A percentile compares a stretch with the other conserved stretches of the same genome.
Conservation (phyloP, 2,113 vertebrate genomes). For the Eulemur macaco region DNA sequence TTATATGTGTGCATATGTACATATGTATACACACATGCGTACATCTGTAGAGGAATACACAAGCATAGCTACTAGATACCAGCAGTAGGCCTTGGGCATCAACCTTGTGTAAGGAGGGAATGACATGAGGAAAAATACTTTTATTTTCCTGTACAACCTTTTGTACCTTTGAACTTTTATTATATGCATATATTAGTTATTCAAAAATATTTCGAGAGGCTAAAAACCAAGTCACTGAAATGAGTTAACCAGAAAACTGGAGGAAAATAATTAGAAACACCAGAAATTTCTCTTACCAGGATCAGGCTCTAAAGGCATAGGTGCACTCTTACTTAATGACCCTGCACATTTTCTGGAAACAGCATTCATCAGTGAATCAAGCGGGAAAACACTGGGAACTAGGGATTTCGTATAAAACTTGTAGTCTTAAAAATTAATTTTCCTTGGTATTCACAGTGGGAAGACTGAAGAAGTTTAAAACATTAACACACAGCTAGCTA, state of each 20-base stretch:
- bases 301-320: not conserved
- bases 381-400: not conserved
- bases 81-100: not conserved
- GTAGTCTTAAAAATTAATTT: not conserved
- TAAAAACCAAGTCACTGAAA: constrained; percentile 17
- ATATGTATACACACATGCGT: accelerated
- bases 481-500: not conserved
- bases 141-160: not conserved
- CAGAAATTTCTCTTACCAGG: not conserved
- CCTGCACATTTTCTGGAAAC: not conserved
- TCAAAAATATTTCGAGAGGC: not conserved
- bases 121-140: not conserved
- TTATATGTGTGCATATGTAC: too few species aligned
- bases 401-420: not conserved
- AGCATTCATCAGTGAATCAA: not conserved
- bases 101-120: not conserved
- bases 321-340: not conserved
- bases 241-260: not conserved
- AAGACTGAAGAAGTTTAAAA: not conserved
- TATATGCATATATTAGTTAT: not conserved
- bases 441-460: not conserved
- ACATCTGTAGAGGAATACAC: not conserved
- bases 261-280: not conserved
- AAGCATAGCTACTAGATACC: not conserved
- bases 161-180: not conserved